Evolutionary conservation across 2,888 invertebrate genomes (phyloP).

Genomic region (Pyrrhosoma nymphula): DNA sequence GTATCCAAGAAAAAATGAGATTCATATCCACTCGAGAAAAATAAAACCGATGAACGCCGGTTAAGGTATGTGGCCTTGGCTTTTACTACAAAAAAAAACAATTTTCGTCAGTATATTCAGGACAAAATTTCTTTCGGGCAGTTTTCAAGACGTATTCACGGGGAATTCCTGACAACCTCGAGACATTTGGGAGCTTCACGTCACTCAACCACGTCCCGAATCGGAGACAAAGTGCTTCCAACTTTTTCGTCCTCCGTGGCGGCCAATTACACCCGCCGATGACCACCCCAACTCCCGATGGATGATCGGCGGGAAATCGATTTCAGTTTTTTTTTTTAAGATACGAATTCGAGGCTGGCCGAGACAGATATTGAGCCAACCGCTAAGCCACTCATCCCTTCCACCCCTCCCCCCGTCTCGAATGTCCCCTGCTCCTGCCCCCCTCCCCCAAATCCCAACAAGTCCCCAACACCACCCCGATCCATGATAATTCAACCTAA

Average conservation of each 20-base stretch:
- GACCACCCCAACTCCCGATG: not conserved
- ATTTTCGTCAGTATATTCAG: no score
- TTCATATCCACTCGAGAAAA: no score
- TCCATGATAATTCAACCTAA: not conserved
- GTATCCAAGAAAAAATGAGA: no score
- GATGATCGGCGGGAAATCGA: not conserved
- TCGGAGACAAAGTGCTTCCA: not conserved
- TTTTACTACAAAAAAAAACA: no score
- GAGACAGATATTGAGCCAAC: conserved; percentile 22
- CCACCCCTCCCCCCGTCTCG: not conserved
- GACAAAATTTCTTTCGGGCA: no score
- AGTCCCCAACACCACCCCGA: not conserved
- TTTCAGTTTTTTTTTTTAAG: conserved; percentile 17
- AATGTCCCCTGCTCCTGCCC: not conserved
- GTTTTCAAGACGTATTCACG: no score
- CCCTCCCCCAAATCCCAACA: not conserved
- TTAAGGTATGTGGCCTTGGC: no score
- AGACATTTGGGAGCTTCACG: no score
- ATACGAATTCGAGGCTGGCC: conserved; percentile 8
- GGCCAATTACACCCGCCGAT: not conserved
- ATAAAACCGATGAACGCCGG: no score
- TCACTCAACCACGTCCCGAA: not conserved
- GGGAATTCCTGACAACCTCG: not conserved
- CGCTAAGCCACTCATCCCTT: not conserved
- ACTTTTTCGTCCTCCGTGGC: not conserved